Evolutionary conservation across 2,797 vertebrate species (phyloP).

Genomic region (Poeciliopsis paucimaculata): DNA sequence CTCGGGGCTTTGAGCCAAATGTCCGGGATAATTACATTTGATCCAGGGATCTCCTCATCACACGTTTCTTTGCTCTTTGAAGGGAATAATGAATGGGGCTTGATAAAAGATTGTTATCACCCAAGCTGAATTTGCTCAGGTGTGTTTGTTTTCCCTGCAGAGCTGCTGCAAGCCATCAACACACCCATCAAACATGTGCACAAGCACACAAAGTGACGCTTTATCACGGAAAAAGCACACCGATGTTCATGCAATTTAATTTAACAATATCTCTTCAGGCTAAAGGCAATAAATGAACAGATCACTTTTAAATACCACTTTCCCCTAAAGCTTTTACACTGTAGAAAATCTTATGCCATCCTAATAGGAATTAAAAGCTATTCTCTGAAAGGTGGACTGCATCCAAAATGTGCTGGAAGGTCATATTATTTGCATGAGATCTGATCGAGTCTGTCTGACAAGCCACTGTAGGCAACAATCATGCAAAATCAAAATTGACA

Average conservation of each 20-base stretch:
- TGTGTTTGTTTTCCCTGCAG: constrained; percentile 61
- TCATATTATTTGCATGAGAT: constrained; percentile 25
- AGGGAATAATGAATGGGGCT: constrained; percentile 23
- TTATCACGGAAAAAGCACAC: constrained; percentile 25
- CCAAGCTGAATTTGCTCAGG: constrained; percentile 48
- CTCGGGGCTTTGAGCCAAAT: constrained; percentile 50
- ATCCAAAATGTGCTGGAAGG: constrained; percentile 22
- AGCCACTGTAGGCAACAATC: constrained; percentile 20
- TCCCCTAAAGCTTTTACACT: constrained; percentile 12
- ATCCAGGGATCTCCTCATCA: constrained; percentile 53
- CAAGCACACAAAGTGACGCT: constrained; percentile 27
- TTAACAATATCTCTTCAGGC: constrained; percentile 2
- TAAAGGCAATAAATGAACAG: constrained; percentile 12
- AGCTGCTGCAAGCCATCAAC: constrained; percentile 42
- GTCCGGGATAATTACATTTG: constrained; percentile 59
- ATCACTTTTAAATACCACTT: constrained; percentile 36
- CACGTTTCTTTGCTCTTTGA: constrained; percentile 34
- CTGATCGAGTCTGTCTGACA: constrained; percentile 8
- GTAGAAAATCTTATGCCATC: background rate
- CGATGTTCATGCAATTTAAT: constrained; percentile 15
- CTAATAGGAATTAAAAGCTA: background rate
- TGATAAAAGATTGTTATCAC: constrained; percentile 60
- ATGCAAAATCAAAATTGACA: constrained; percentile 42
- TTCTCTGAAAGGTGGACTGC: constrained; percentile 2
- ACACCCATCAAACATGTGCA: constrained; percentile 22